These are phyloP conservation scores for Macrostomum cliftonense DNA, from an alignment of 2,888 invertebrate genomes.

Conservation along the genomic window DNA sequence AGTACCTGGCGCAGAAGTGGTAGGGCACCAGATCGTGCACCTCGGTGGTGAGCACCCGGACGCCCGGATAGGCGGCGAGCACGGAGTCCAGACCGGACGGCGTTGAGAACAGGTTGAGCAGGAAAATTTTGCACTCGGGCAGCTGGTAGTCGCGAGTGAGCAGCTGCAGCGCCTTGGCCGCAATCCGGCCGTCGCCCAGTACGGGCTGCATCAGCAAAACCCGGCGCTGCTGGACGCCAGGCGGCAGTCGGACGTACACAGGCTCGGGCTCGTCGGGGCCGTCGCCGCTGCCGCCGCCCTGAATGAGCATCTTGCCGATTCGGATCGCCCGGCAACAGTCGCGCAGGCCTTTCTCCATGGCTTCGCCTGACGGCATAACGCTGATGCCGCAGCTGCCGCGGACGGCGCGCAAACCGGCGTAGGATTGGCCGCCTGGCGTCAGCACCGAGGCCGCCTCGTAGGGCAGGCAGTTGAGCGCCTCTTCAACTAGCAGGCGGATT, in stretches of 20 bases:
- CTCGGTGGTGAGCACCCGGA: constrained; percentile 88
- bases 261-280: constrained; percentile 77
- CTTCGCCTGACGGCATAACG: constrained; percentile 64
- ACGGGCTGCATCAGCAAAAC: constrained; percentile 95
- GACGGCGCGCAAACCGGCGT: constrained; percentile 77
- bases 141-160: constrained; percentile 72
- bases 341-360: constrained; percentile 64
- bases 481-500: constrained; percentile 87
- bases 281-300: constrained; percentile 31
- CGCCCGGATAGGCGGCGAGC: constrained; percentile 35
- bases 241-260: constrained; percentile 85
- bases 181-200: constrained; percentile 83
- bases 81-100: constrained; percentile 41
- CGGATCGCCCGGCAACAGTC: constrained; percentile 95
- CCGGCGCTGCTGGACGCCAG: constrained; percentile 66
- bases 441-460: constrained; percentile 71
- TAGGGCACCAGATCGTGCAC: constrained; percentile 81
- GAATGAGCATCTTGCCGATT: constrained; percentile 91
- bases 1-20: constrained; percentile 94
- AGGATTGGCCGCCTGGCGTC: constrained; percentile 72
- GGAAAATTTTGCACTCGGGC: constrained; percentile 72
- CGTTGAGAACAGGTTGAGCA: constrained; percentile 92
- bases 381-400: constrained; percentile 97
- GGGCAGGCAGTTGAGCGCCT: constrained; percentile 84
- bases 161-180: constrained; percentile 75